These are phyloP conservation scores for Macroteleia sp. DNA, from an alignment of 2,888 invertebrate species.

Conservation along the genomic window DNA sequence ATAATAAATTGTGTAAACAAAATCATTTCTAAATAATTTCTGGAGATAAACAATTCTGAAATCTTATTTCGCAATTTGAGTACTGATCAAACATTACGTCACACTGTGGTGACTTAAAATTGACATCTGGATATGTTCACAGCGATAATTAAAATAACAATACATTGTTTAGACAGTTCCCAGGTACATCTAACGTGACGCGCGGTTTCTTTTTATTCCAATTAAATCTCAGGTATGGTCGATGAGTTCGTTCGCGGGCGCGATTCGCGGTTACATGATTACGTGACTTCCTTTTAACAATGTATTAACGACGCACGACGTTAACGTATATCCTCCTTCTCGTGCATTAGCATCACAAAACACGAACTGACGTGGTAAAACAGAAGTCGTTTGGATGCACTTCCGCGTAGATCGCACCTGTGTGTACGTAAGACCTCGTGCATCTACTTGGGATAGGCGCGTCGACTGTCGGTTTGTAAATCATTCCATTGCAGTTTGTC, in stretches of 20 bases:
- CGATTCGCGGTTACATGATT: constrained; percentile 52
- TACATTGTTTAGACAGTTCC: constrained; percentile 39
- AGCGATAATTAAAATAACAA: constrained; percentile 37
- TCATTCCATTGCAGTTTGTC: constrained; percentile 68
- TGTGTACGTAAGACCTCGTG: constrained; percentile 50
- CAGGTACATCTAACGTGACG: constrained; percentile 49
- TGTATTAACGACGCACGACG: constrained; percentile 66
- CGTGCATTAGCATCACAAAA: constrained; percentile 67
- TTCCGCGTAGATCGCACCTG: constrained; percentile 67
- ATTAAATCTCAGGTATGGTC: constrained; percentile 49
- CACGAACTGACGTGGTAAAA: constrained; percentile 64
- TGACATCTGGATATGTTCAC: constrained; percentile 34
- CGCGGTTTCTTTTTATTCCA: constrained; percentile 58
- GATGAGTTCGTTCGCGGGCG: constrained; percentile 44
- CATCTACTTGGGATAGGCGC: constrained; percentile 46
- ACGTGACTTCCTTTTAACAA: constrained; percentile 66
- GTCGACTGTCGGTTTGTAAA: constrained; percentile 64
- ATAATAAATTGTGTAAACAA: too few species aligned
- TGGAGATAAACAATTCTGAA: too few species aligned
- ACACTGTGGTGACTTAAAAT: constrained; percentile 17
- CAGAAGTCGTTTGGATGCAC: constrained; percentile 67
- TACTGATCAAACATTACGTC: constrained; percentile 15
- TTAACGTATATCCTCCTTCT: constrained; percentile 49
- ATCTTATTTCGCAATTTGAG: constrained; percentile 9
- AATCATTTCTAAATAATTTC: too few species aligned